Percentiles rank a stretch among this genome's conserved stretches.
These are phyloP conservation scores for Tokudaia tokunoshimensis DNA, from an alignment of 2,797 vertebrate genomes.

Conservation along the genomic window DNA sequence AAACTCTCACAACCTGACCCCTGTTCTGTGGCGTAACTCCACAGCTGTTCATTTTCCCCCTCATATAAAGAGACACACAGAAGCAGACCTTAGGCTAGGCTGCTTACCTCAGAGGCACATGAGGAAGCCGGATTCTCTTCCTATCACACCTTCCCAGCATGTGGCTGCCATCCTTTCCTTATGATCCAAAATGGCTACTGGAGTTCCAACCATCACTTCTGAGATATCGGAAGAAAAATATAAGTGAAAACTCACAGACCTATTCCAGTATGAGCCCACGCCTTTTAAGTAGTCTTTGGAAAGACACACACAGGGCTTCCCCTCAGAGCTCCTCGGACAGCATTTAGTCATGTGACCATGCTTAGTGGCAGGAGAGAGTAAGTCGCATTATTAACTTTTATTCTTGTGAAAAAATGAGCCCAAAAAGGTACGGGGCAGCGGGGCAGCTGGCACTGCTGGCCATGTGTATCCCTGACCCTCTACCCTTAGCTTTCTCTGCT, in stretches of 20 bases:
- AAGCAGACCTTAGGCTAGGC: neutral
- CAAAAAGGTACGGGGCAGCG: neutral
- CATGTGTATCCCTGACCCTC: accelerated
- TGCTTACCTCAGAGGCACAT: neutral
- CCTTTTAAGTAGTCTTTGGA: neutral
- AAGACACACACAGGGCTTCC: neutral
- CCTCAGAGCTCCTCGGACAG: neutral
- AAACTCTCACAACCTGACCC: neutral
- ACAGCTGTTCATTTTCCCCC: neutral
- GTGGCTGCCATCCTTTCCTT: neutral
- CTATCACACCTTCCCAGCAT: neutral
- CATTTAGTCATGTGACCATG: neutral
- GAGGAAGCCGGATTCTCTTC: neutral
- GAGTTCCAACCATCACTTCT: neutral
- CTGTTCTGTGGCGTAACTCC: neutral
- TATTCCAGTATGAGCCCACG: neutral
- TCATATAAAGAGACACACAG: neutral
- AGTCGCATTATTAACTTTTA: neutral
- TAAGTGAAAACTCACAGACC: neutral
- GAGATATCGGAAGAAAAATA: neutral
- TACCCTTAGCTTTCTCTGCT: neutral
- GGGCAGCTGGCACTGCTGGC: neutral
- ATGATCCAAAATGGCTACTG: neutral
- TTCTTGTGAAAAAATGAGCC: neutral
- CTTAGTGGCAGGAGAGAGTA: neutral